These are phyloP conservation scores for Aphodius sticticus DNA, from an alignment of 2,888 invertebrate genomes.

Conservation along the genomic window DNA sequence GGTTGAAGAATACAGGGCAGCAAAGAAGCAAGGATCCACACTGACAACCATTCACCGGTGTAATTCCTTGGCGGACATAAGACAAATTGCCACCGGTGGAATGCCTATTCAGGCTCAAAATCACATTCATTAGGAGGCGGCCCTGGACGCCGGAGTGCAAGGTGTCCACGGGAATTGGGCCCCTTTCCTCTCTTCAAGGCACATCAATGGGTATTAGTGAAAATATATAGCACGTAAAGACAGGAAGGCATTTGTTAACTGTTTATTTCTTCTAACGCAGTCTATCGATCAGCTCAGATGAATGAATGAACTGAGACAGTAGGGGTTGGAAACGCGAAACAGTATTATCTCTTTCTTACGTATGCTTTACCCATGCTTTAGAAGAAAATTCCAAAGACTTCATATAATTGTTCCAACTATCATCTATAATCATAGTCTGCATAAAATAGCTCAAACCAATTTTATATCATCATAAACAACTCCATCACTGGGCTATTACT, in stretches of 20 bases:
- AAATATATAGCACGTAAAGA: background rate
- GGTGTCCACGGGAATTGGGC: background rate
- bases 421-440: background rate
- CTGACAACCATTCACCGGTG: conserved; percentile 4
- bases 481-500: background rate
- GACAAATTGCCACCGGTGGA: conserved; percentile 31
- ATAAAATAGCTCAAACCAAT: background rate
- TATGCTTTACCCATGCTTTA: too few relatives aligned
- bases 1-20: conserved; percentile 4
- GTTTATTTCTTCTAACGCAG: background rate
- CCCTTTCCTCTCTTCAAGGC: background rate
- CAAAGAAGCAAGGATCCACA: background rate
- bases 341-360: background rate
- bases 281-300: background rate
- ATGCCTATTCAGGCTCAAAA: conserved; percentile 34
- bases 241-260: conserved; percentile 4
- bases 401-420: background rate
- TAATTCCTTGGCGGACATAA: conserved; percentile 20
- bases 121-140: conserved; percentile 26
- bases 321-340: background rate
- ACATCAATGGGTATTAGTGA: background rate
- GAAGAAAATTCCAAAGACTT: too few relatives aligned
- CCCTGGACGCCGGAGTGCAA: background rate
- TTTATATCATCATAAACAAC: background rate
- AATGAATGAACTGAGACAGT: background rate